Conservation (phyloP, 2,888 invertebrate genomes). For the Oscheius onirici region DNA sequence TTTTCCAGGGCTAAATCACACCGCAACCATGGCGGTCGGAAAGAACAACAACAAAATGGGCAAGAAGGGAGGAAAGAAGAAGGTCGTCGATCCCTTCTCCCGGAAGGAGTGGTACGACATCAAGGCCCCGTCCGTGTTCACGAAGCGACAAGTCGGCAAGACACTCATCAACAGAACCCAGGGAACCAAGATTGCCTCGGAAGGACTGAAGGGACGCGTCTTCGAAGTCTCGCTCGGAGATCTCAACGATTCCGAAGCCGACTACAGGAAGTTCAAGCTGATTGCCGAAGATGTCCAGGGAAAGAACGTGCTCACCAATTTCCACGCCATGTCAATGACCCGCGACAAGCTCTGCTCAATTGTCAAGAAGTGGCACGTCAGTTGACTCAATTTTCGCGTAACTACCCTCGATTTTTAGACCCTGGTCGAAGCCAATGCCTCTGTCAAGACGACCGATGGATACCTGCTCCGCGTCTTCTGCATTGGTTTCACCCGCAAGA, state of each 20-base stretch:
- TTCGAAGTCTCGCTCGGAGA: constrained; percentile 98
- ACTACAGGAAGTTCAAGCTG: constrained; percentile 96
- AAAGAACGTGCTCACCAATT: constrained; percentile 93
- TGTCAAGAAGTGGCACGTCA: constrained; percentile 95
- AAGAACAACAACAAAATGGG: constrained; percentile 84
- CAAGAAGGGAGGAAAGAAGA: constrained; percentile 99
- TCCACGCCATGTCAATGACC: constrained; percentile 99
- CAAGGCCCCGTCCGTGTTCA: constrained; percentile 97
- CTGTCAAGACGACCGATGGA: constrained; percentile 97
- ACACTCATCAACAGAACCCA: constrained; percentile 98
- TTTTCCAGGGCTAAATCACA: constrained; percentile 52
- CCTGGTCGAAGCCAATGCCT: constrained; percentile 93
- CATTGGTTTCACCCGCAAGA: constrained; percentile 98
- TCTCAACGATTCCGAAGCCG: constrained; percentile 91
- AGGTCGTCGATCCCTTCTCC: constrained; percentile 97
- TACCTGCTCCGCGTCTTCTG: constrained; percentile 95
- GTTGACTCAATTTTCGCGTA: constrained; percentile 29
- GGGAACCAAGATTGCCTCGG: constrained; percentile 90
- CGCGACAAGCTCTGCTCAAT: constrained; percentile 98
- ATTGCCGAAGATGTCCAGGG: constrained; percentile 97
- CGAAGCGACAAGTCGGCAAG: constrained; percentile 90
- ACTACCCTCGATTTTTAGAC: constrained; percentile 78
- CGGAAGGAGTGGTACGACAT: constrained; percentile 99
- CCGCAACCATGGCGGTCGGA: constrained; percentile 74
- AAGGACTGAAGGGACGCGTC: constrained; percentile 95